phyloP scores from a whole-genome alignment of 2,797 vertebrate species.

The Amblyraja radiata region DNA sequence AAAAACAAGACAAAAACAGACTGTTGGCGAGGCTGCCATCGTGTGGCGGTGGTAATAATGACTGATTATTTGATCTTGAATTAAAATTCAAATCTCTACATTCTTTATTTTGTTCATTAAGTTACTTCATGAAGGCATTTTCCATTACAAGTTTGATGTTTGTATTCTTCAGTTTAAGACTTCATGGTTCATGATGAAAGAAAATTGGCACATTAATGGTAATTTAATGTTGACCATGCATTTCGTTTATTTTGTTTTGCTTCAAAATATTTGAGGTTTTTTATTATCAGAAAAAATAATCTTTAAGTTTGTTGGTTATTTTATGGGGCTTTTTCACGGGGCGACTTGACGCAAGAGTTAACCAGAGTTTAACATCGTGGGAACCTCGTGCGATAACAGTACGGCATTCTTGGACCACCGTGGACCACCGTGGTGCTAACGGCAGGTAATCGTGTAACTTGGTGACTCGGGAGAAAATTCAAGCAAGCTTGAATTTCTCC shows the following conservation, averaged over 20 bases:
- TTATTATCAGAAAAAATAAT: conserved; percentile 36
- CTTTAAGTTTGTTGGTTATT: conserved; percentile 31
- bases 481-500: too few relatives aligned
- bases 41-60: too few relatives aligned
- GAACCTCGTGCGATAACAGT: too few relatives aligned
- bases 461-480: too few relatives aligned
- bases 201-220: conserved; percentile 42
- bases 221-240: conserved; percentile 41
- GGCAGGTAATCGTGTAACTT: too few relatives aligned
- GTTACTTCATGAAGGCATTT: background rate
- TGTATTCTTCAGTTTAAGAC: background rate
- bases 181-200: conserved; percentile 16
- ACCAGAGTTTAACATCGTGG: too few relatives aligned
- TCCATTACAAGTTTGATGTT: background rate
- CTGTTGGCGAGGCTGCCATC: too few relatives aligned
- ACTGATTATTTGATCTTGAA: background rate
- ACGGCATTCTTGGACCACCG: too few relatives aligned
- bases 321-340: too few relatives aligned
- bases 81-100: conserved; percentile 8
- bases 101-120: background rate
- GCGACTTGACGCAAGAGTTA: too few relatives aligned
- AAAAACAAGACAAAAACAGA: too few relatives aligned
- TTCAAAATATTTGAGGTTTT: conserved; percentile 38
- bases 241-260: conserved; percentile 40
- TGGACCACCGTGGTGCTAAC: too few relatives aligned